Evolutionary conservation across 1,140 invertebrate species (phyloP), one percentile per base, ranked within the genome.

Genomic region (Panagrolaimus sp.): DNA sequence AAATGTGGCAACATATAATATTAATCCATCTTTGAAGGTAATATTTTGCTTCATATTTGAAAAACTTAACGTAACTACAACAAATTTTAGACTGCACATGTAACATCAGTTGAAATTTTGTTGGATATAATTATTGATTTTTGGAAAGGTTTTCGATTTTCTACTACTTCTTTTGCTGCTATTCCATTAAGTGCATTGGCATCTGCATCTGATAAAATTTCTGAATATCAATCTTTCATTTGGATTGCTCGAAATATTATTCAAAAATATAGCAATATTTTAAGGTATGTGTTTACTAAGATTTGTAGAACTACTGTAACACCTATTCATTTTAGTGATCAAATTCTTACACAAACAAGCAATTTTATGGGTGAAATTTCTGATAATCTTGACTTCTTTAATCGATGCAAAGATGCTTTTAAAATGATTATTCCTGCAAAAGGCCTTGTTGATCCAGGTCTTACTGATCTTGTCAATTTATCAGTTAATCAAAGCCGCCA

Each of bases 391-490:
- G 31, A 2, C 2, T 27, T 53, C 14, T 53, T 53, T 20, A 27
- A 53, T 20, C 8, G 16, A 9, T 9, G 20, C 20, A 23, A 20
- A 23, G 16, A 14, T 13, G 11, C 51, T 11, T 47, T 66, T 13
- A 25, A 66, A 48, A 11, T 16, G 14, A 31, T 66, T 13, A 66
- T 47, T 14, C 65, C 65, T 1, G 38, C 65, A 1, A n/a, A 47
- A 11, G 65, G 47, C 20, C 45, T 66, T 53, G 47, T 51, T 25
- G 65, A 66, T 42, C 65, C 65, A 8, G 47, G 16, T 5, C n/a
- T 66, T 23, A 16, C 65, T n/a, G 20, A 57, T 25, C 20, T 57
- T 20, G 51, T 57, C 1, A 20, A 27, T 57, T 27, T 57, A 20
- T 20, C 20, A 16, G 27, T 27, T 9, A 20, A 25, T 11, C 20